Base-by-base conservation (phyloP, 1,140 invertebrate genomes). In the Cephus cinctus region DNA sequence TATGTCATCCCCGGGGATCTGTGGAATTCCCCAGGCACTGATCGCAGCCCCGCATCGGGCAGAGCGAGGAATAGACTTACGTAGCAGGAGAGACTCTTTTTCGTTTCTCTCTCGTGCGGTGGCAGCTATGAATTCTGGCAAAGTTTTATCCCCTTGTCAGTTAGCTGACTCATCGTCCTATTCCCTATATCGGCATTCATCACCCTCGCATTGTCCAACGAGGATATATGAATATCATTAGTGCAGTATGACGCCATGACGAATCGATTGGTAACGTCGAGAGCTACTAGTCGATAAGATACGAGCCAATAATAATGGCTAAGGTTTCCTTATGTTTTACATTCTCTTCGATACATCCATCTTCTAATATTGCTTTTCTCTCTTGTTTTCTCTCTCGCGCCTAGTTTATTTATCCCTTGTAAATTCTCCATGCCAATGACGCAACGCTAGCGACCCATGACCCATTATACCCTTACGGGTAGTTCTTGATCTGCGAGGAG, bases 201-300 rank as follows among this genome's bases (percentile, higher is more conserved):
- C 52, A 52, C 1, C 14, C 27, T 21, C 19, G 5, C 40, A 25
- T 18, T 42, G 40, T 42, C 23, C 16, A 22, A 42, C 21, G 21
- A 9, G 44, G 16, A 53, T 56, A 54, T 61, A 65, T 63, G 64
- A 67, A 70, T 71, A 67, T 63, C 59, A 65, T 71, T 71, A 62
- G 36, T 36, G 50, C 58, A 45, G 41, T n/a, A 52, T 52, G 61
- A 59, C 50, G 60, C 53, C 57, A 52, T 69, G 56, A 60, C 66
- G 50, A 56, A 71, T 70, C 65, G 68, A 72, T 72, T 52, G 48
- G 57, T 42, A 19, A 12, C 52, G 52, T n/a, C n/a, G n/a, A n/a
- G n/a, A n/a, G n/a, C n/a, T n/a, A n/a, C n/a, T n/a, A n/a, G n/a
- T n/a, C n/a, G n/a, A n/a, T n/a, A n/a, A 57, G 47, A 45, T 39